Conservation (phyloP, 1,140 invertebrate genomes). For the Caerostris extrusa region DNA sequence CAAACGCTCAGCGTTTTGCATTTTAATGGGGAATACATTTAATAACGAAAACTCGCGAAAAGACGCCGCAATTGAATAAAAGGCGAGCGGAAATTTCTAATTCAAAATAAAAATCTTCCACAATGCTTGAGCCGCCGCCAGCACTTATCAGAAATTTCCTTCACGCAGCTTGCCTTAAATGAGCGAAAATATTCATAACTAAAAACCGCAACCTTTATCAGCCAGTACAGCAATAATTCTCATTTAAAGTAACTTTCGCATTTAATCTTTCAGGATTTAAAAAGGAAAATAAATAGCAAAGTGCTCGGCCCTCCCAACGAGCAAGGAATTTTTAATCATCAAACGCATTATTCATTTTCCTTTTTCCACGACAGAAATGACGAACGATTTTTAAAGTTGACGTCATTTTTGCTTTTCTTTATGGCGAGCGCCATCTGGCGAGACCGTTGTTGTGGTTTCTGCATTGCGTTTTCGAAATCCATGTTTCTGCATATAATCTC, state of each 20-base stretch:
- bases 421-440: neutral
- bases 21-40: no score
- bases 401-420: slow-evolving; percentile 1
- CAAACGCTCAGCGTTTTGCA: neutral
- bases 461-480: neutral
- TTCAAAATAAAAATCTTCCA: neutral
- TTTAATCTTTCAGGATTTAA: slow-evolving; percentile 8
- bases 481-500: neutral
- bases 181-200: slow-evolving; percentile 30
- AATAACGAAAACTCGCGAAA: no score
- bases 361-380: neutral
- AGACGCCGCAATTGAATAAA: neutral
- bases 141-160: neutral
- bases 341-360: slow-evolving; percentile 9
- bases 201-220: slow-evolving; percentile 24
- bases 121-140: neutral
- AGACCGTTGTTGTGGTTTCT: neutral
- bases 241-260: slow-evolving; percentile 22
- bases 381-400: slow-evolving; percentile 34
- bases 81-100: neutral
- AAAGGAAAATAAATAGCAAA: slow-evolving; percentile 9
- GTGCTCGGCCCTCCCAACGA: neutral
- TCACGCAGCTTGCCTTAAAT: neutral
- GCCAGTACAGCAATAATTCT: neutral
- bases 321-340: slow-evolving; percentile 12